A percentile compares a stretch with the other conserved stretches of the same genome.
phyloP scores from a whole-genome alignment of 2,888 invertebrate genomes.

The Ophion obscuratus region DNA sequence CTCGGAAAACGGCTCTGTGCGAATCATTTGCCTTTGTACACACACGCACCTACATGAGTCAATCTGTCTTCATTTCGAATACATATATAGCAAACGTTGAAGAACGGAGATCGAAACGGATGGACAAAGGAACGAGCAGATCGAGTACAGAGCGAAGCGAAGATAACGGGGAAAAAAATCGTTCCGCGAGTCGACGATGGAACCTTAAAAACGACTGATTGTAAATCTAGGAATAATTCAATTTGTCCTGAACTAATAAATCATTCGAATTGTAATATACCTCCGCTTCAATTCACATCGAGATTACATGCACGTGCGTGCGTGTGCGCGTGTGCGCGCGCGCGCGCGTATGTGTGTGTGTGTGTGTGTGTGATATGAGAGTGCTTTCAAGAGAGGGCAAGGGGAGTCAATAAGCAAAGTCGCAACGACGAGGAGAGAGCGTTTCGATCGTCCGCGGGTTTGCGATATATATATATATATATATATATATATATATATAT shows the following conservation, averaged over 20 bases:
- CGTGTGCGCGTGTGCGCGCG: too few relatives aligned
- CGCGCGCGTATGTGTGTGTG: background rate
- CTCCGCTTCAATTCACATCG: background rate
- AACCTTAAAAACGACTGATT: background rate
- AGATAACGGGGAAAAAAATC: background rate
- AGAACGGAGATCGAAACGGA: too few relatives aligned
- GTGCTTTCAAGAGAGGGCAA: slow-evolving; percentile 14
- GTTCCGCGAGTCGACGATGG: background rate
- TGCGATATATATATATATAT: slow-evolving; percentile 58
- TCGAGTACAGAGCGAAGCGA: too few relatives aligned
- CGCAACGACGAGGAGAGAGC: slow-evolving; percentile 16
- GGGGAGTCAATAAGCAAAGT: slow-evolving; percentile 3
- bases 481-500: too few relatives aligned
- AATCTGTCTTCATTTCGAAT: background rate
- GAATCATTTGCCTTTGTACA: slow-evolving; percentile 8
- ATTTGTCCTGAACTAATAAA: background rate
- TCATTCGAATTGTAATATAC: background rate
- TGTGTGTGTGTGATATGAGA: background rate
- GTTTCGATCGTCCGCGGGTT: slow-evolving; percentile 49
- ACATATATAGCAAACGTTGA: background rate
- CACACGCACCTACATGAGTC: background rate
- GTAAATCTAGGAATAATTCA: background rate
- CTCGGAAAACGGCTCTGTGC: slow-evolving; percentile 23
- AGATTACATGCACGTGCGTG: too few relatives aligned
- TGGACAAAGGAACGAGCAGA: too few relatives aligned